Evolutionary conservation across 2,113 vertebrate species (phyloP).

Genomic region (Turdus rufiventris): DNA sequence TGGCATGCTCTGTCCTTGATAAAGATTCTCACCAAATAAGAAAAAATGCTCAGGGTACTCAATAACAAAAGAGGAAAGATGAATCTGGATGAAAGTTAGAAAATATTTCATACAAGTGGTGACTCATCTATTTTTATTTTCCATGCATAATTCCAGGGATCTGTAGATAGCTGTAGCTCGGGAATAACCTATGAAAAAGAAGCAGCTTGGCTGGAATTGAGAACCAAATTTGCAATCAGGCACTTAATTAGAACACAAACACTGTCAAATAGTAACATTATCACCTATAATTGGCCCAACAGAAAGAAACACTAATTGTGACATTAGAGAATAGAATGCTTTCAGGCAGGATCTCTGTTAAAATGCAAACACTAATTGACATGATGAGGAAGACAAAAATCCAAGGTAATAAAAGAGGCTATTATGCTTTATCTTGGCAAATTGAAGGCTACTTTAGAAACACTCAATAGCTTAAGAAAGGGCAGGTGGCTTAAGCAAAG

Average conservation of each 20-base stretch:
- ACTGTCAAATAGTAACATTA: slow-evolving; percentile 64
- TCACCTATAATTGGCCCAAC: slow-evolving; percentile 67
- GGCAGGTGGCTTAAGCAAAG: slow-evolving; percentile 20
- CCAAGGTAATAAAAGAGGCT: slow-evolving; percentile 29
- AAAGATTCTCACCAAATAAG: slow-evolving; percentile 37
- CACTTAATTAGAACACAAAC: slow-evolving; percentile 69
- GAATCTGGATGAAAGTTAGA: slow-evolving; percentile 25
- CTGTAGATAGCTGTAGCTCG: neutral
- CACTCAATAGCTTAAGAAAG: slow-evolving; percentile 18
- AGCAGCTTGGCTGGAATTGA: slow-evolving; percentile 27
- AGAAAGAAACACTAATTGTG: slow-evolving; percentile 63
- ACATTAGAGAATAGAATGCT: slow-evolving; percentile 57
- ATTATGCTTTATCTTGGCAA: slow-evolving; percentile 37
- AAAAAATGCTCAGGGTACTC: slow-evolving; percentile 18
- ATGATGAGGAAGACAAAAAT: slow-evolving; percentile 29
- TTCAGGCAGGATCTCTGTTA: slow-evolving; percentile 47
- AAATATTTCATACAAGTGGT: slow-evolving; percentile 15
- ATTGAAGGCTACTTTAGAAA: slow-evolving; percentile 27
- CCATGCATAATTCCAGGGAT: neutral
- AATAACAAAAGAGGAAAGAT: neutral
- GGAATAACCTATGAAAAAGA: slow-evolving; percentile 16
- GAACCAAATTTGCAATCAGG: slow-evolving; percentile 45
- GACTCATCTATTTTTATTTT: slow-evolving; percentile 55
- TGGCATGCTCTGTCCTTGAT: slow-evolving; percentile 51
- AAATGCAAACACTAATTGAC: slow-evolving; percentile 63